Conservation (phyloP, 2,797 vertebrate species). For the Avahi laniger region DNA sequence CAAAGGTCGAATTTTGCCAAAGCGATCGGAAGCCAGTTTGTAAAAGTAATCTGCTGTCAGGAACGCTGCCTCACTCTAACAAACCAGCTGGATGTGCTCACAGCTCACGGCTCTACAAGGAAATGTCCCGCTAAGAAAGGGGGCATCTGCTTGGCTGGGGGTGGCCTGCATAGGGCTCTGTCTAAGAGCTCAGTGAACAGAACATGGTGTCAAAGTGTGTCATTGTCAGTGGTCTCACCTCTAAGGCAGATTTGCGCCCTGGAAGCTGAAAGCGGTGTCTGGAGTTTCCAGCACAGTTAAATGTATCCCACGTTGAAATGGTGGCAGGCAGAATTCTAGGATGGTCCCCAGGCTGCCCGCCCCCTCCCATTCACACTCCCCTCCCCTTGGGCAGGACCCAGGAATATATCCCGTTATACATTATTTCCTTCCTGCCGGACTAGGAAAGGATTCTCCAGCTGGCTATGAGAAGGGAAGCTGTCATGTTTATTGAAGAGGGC, state of each 20-base stretch:
- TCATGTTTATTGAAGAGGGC: not conserved
- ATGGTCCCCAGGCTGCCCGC: not conserved
- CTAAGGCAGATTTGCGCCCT: not conserved
- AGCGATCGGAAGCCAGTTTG: not conserved
- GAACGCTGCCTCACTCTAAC: not conserved
- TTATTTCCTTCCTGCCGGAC: not conserved
- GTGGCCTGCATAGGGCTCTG: not conserved
- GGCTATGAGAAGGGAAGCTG: not conserved
- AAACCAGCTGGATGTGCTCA: not conserved
- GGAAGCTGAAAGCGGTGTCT: not conserved
- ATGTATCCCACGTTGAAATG: no score
- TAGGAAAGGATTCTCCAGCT: no score
- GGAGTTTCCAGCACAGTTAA: not conserved
- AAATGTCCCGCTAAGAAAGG: not conserved
- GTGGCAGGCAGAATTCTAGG: not conserved
- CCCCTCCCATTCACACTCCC: not conserved
- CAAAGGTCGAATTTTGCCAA: not conserved
- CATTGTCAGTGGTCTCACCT: not conserved
- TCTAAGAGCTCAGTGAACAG: not conserved
- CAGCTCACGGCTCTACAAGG: not conserved
- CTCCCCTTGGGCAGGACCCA: not conserved
- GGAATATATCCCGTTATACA: no score
- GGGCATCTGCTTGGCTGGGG: not conserved
- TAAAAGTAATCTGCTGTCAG: not conserved
- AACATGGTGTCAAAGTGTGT: no score